Percentiles rank a stretch among this genome's conserved stretches.
Conservation (phyloP, 2,797 vertebrate species). For the Pachyuromys duprasi region DNA sequence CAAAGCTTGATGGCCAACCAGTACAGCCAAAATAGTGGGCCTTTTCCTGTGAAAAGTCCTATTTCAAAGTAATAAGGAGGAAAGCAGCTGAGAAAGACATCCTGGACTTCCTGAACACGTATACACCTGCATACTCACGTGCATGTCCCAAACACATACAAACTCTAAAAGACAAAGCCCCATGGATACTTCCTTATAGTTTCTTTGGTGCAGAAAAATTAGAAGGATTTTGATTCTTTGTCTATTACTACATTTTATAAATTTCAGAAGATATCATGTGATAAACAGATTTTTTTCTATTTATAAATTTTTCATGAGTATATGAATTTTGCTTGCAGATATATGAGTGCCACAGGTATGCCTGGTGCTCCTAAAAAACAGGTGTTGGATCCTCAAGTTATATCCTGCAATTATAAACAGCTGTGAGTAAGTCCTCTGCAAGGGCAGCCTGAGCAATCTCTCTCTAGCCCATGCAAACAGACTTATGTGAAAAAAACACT, state of each 20-base stretch:
- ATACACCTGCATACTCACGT: not conserved
- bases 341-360: not conserved
- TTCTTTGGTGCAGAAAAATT: not conserved
- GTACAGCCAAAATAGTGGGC: not conserved
- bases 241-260: not conserved
- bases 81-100: not conserved
- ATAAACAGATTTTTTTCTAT: not conserved
- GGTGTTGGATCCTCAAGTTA: not conserved
- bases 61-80: not conserved
- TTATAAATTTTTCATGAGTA: not conserved
- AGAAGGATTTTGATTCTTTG: not conserved
- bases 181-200: not conserved
- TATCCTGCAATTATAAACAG: not conserved
- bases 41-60: not conserved
- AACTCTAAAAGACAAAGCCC: not conserved
- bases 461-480: not conserved
- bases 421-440: not conserved
- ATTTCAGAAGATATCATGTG: not conserved
- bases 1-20: not conserved
- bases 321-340: not conserved
- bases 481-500: not conserved
- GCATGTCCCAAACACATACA: not conserved
- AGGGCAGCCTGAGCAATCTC: not conserved
- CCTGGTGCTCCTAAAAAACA: not conserved
- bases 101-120: not conserved